phyloP scores from a whole-genome alignment of 2,888 invertebrate species.

The Agrilus biguttatus region DNA sequence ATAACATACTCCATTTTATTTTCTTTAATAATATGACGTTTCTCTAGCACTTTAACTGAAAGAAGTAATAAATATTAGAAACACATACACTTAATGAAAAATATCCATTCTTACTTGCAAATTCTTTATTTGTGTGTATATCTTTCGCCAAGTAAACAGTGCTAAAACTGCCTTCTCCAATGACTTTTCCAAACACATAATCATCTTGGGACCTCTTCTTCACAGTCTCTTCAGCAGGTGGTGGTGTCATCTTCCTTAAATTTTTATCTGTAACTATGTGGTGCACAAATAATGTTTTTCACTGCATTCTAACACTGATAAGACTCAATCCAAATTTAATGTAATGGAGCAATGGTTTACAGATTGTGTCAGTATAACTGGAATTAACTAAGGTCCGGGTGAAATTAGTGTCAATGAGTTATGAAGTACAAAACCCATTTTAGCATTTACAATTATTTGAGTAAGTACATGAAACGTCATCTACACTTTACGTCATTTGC shows the following conservation, averaged over 20 bases:
- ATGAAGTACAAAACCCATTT: background rate
- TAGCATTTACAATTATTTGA: background rate
- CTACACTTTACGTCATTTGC: slow-evolving; percentile 8
- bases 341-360: no score
- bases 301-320: background rate
- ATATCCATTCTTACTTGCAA: slow-evolving; percentile 67
- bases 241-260: slow-evolving; percentile 20
- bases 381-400: background rate
- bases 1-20: slow-evolving; percentile 86
- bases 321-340: no score
- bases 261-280: slow-evolving; percentile 8
- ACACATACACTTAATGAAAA: background rate
- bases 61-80: slow-evolving; percentile 16
- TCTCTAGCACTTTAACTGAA: slow-evolving; percentile 95
- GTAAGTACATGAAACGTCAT: slow-evolving; percentile 4
- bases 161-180: slow-evolving; percentile 96
- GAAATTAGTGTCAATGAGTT: background rate
- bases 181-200: slow-evolving; percentile 86
- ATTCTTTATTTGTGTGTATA: slow-evolving; percentile 75
- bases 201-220: slow-evolving; percentile 66
- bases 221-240: slow-evolving; percentile 24
- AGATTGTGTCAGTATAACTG: background rate
- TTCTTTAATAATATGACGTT: slow-evolving; percentile 82
- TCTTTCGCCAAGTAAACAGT: slow-evolving; percentile 90
- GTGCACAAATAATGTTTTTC: slow-evolving; percentile 6